Evolutionary conservation across 2,113 vertebrate species (phyloP).

Genomic region (Reinhardtius hippoglossoides): DNA sequence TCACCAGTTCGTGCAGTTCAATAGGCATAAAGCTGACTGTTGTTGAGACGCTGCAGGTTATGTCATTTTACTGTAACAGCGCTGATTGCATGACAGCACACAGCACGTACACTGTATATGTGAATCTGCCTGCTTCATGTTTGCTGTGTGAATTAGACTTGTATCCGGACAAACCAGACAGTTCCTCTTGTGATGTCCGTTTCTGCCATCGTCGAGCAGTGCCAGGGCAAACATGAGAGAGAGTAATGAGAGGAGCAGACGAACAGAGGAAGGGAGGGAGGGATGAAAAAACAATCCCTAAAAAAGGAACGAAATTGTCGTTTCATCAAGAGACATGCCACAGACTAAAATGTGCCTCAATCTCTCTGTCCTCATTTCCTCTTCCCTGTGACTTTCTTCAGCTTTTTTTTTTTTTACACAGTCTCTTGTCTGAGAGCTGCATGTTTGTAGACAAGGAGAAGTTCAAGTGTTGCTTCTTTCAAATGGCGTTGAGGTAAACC

Average conservation of each 20-base stretch:
- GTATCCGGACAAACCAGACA: slow-evolving; percentile 5
- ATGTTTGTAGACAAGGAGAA: not conserved
- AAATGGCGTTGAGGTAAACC: not conserved
- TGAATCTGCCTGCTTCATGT: not conserved
- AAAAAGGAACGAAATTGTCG: slow-evolving; percentile 60
- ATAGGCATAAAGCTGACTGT: not conserved
- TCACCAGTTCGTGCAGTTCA: slow-evolving; percentile 1
- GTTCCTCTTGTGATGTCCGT: slow-evolving; percentile 43
- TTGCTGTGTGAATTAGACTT: slow-evolving; percentile 20
- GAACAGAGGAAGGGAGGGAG: slow-evolving; percentile 40
- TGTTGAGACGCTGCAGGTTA: not conserved
- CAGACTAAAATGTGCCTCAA: slow-evolving; percentile 46
- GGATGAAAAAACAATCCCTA: slow-evolving; percentile 49
- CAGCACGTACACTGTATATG: not conserved
- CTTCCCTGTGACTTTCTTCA: slow-evolving; percentile 7
- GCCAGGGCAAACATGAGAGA: slow-evolving; percentile 64
- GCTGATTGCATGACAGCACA: not conserved
- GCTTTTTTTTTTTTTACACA: not conserved
- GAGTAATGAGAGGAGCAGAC: slow-evolving; percentile 58
- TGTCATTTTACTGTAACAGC: not conserved
- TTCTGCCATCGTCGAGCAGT: slow-evolving; percentile 44
- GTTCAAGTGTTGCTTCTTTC: too few relatives aligned
- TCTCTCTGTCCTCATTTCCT: slow-evolving; percentile 40
- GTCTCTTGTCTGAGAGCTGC: not conserved
- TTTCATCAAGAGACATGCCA: slow-evolving; percentile 58